Conservation (phyloP, 2,888 invertebrate genomes). For the Dicyrtomina minuta region DNA sequence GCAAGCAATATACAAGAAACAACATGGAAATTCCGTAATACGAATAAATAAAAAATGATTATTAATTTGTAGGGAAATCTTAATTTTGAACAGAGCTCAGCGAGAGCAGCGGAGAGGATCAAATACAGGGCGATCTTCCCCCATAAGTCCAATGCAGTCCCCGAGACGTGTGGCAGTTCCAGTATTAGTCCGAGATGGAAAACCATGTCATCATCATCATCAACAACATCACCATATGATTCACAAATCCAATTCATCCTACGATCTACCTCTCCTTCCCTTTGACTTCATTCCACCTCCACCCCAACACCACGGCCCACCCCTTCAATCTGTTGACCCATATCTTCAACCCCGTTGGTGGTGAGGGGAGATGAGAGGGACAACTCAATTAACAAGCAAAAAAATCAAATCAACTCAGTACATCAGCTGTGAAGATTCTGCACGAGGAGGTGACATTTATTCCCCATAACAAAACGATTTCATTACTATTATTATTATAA, state of each 20-base stretch:
- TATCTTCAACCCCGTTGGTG: slow-evolving; percentile 31
- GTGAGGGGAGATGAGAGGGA: not conserved
- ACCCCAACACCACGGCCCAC: slow-evolving; percentile 9
- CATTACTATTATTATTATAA: not conserved
- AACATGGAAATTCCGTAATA: too few species aligned
- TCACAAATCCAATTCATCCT: slow-evolving; percentile 15
- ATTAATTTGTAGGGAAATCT: too few species aligned
- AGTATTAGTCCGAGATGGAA: slow-evolving; percentile 89
- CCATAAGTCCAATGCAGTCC: slow-evolving; percentile 41
- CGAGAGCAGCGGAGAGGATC: slow-evolving; percentile 41
- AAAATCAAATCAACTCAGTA: too few species aligned
- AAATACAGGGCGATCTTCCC: slow-evolving; percentile 60
- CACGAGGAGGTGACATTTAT: slow-evolving; percentile 1
- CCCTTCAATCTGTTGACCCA: slow-evolving; percentile 10
- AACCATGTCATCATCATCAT: slow-evolving; percentile 67
- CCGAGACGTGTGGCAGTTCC: slow-evolving; percentile 92
- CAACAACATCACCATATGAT: slow-evolving; percentile 5
- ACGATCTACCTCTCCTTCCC: slow-evolving; percentile 28
- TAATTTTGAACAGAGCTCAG: slow-evolving; percentile 35
- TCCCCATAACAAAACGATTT: not conserved
- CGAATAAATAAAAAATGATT: too few species aligned
- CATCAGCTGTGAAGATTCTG: too few species aligned
- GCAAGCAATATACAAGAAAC: too few species aligned
- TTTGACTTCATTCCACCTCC: slow-evolving; percentile 29
- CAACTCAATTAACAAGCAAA: not conserved